These are phyloP conservation scores for Baronia brevicornis DNA, from an alignment of 2,888 invertebrate species.

Conservation along the genomic window DNA sequence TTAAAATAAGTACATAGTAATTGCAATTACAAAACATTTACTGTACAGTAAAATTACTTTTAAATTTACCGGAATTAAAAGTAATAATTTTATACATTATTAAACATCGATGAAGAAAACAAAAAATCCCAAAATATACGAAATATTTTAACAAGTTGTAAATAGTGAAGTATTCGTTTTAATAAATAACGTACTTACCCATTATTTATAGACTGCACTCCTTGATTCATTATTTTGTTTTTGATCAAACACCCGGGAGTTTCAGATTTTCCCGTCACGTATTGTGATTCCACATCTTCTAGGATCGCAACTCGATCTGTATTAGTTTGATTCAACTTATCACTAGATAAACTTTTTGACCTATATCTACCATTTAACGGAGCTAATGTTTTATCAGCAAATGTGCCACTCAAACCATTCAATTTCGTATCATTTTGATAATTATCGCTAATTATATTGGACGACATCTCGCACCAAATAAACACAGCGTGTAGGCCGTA, in stretches of 20 bases:
- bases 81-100: no score
- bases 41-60: no score
- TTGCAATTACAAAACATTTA: no score
- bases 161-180: background rate
- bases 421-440: slow-evolving; percentile 53
- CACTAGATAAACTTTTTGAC: slow-evolving; percentile 68
- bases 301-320: slow-evolving; percentile 64
- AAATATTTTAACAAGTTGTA: background rate
- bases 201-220: slow-evolving; percentile 33
- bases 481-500: slow-evolving; percentile 32
- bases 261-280: slow-evolving; percentile 54
- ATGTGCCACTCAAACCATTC: slow-evolving; percentile 54
- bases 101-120: no score
- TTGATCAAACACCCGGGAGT: slow-evolving; percentile 63
- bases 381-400: slow-evolving; percentile 54
- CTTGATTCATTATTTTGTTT: slow-evolving; percentile 45
- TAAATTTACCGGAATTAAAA: no score
- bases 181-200: slow-evolving; percentile 38
- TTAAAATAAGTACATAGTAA: no score
- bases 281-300: slow-evolving; percentile 60
- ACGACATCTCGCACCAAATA: slow-evolving; percentile 58
- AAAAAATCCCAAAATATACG: no score
- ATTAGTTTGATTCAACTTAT: slow-evolving; percentile 64
- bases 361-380: slow-evolving; percentile 56
- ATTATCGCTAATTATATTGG: slow-evolving; percentile 57